These are phyloP conservation scores for Lithophane ornitopus DNA, from an alignment of 2,888 invertebrate species.

Conservation along the genomic window DNA sequence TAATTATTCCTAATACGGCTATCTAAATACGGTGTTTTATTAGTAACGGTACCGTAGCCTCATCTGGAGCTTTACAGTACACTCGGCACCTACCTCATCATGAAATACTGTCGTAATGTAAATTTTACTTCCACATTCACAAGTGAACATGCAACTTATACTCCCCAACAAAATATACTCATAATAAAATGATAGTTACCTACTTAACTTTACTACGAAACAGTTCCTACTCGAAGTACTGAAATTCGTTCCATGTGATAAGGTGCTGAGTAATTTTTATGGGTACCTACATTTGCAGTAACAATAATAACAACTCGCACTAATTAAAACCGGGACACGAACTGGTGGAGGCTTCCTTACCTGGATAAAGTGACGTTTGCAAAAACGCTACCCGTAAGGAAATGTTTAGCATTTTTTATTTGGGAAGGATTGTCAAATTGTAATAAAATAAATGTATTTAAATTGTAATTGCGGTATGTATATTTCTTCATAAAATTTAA, in stretches of 20 bases:
- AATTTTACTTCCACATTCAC: background rate
- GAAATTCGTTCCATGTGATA: slow-evolving; percentile 77
- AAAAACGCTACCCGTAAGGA: slow-evolving; percentile 62
- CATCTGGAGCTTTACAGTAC: no score
- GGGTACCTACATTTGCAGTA: slow-evolving; percentile 82
- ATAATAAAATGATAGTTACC: background rate
- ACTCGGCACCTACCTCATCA: no score
- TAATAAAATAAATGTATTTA: no score
- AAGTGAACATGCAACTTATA: background rate
- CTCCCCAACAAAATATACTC: background rate
- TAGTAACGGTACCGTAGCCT: no score
- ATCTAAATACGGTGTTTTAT: no score
- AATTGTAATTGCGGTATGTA: no score
- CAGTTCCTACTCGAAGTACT: slow-evolving; percentile 52
- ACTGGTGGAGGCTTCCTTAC: slow-evolving; percentile 80
- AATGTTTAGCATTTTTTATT: background rate
- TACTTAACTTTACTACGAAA: slow-evolving; percentile 9
- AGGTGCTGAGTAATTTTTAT: slow-evolving; percentile 84
- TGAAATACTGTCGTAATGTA: background rate
- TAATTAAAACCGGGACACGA: slow-evolving; percentile 87
- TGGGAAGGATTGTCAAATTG: no score
- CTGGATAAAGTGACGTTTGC: slow-evolving; percentile 80
- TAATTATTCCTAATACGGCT: no score
- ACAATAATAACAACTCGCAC: slow-evolving; percentile 88
- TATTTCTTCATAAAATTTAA: no score